phyloP scores from a whole-genome alignment of 2,888 invertebrate species.

The Pharmacophagus antenor region DNA sequence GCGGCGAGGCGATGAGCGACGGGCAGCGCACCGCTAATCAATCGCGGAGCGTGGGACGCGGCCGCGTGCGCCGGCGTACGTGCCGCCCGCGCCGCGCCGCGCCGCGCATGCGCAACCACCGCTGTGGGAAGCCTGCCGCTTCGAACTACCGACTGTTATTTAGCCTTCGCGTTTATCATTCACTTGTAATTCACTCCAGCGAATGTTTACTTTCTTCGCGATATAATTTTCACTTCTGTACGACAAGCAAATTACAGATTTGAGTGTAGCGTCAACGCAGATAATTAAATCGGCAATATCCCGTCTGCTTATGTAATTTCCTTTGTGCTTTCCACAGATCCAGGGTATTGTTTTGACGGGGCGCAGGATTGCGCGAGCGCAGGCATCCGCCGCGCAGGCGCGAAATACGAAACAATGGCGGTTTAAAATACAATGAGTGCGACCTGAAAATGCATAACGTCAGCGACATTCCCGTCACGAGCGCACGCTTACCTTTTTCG shows the following conservation, averaged over 20 bases:
- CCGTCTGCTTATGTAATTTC: constrained; percentile 1
- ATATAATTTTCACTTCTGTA: no score
- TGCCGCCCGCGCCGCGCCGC: constrained; percentile 27
- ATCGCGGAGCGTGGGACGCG: constrained; percentile 58
- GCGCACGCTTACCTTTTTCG: constrained; percentile 70
- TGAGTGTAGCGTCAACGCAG: not conserved
- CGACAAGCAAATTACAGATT: not conserved
- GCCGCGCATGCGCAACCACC: constrained; percentile 23
- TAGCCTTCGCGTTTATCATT: constrained; percentile 9
- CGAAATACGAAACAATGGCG: constrained; percentile 74
- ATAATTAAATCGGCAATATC: not conserved
- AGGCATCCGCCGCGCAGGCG: constrained; percentile 31
- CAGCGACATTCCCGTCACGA: constrained; percentile 77
- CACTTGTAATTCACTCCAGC: not conserved
- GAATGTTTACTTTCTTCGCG: not conserved
- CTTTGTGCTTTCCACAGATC: constrained; percentile 10
- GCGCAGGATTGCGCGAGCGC: constrained; percentile 18
- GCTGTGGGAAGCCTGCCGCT: constrained; percentile 26
- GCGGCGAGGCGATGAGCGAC: constrained; percentile 8
- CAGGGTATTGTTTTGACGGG: constrained; percentile 26
- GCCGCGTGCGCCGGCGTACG: constrained; percentile 45
- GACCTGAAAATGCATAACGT: constrained; percentile 67
- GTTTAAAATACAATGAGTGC: constrained; percentile 78
- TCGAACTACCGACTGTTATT: constrained; percentile 23
- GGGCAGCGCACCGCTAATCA: constrained; percentile 58